These are phyloP conservation scores for Pseudorectes ferrugineus DNA, from an alignment of 2,113 vertebrate genomes.

Conservation along the genomic window DNA sequence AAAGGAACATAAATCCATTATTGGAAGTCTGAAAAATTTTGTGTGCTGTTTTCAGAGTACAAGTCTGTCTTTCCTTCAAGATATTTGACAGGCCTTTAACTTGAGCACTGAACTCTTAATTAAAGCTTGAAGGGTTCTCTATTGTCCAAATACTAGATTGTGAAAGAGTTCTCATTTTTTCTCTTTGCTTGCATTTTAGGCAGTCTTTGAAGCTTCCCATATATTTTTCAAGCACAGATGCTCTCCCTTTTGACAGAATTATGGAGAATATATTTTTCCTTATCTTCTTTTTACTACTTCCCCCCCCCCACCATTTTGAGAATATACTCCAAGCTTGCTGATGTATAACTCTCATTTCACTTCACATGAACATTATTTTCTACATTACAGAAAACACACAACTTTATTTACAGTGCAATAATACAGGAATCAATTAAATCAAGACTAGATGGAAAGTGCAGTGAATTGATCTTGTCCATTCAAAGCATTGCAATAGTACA, in stretches of 20 bases:
- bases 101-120: slow-evolving; percentile 47
- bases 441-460: background rate
- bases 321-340: background rate
- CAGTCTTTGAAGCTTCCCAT: background rate
- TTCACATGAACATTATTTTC: background rate
- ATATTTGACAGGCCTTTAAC: background rate
- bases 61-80: slow-evolving; percentile 4
- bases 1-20: slow-evolving; percentile 36
- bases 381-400: background rate
- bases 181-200: background rate
- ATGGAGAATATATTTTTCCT: slow-evolving; percentile 13
- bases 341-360: background rate
- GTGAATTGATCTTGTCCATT: background rate
- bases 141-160: background rate
- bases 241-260: slow-evolving; percentile 34
- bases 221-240: background rate
- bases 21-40: background rate
- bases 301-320: background rate
- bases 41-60: slow-evolving; percentile 8
- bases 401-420: background rate
- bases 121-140: slow-evolving; percentile 5
- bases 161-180: background rate
- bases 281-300: slow-evolving; percentile 7
- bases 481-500: background rate
- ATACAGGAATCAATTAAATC: background rate